These are phyloP conservation scores for Megamerina dolium DNA, from an alignment of 2,888 invertebrate genomes.

Conservation along the genomic window DNA sequence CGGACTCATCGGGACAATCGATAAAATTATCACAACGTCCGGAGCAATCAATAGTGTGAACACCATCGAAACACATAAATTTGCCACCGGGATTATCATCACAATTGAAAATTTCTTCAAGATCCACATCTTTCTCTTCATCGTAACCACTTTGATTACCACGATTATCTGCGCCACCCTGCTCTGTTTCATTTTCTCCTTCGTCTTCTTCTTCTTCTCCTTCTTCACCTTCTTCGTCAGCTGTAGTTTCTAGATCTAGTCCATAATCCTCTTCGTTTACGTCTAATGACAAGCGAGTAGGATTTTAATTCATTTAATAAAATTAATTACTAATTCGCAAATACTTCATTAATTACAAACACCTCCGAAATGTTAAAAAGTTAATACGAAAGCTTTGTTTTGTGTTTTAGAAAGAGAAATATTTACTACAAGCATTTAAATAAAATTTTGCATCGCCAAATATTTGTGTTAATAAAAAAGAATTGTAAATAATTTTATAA, in stretches of 20 bases:
- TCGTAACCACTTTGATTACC: constrained; percentile 3
- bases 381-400: no score
- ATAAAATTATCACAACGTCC: constrained; percentile 14
- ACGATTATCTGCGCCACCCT: constrained; percentile 7
- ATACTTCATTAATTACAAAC: no score
- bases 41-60: constrained; percentile 9
- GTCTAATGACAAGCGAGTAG: no score
- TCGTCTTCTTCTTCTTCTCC: no score
- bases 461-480: no score
- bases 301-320: no score
- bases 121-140: constrained; percentile 3
- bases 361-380: no score
- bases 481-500: no score
- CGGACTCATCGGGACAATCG: constrained; percentile 18
- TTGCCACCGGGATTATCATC: constrained; percentile 11
- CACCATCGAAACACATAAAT: constrained; percentile 15
- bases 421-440: no score
- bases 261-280: constrained; percentile 7
- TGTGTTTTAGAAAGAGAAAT: no score
- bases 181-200: constrained; percentile 2
- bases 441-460: no score
- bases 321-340: no score
- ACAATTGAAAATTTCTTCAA: constrained; percentile 19
- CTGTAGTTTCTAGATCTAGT: background rate
- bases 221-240: constrained; percentile 12